Conservation (phyloP, 2,888 invertebrate genomes). For the Dynastes maya region DNA sequence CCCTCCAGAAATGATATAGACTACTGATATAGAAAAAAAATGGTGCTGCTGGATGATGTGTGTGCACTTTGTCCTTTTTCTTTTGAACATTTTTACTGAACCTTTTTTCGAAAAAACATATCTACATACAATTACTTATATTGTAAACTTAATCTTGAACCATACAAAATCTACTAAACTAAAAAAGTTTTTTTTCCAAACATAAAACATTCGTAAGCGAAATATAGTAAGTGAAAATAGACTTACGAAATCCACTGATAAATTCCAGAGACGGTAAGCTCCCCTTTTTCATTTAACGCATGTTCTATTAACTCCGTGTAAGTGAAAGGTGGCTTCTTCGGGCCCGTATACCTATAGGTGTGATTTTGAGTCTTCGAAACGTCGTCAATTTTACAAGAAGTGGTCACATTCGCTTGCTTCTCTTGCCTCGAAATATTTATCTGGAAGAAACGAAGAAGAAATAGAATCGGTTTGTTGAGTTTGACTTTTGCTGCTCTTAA, state of each 20-base stretch:
- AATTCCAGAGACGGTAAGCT: conserved; percentile 91
- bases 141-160: no score
- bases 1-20: no score
- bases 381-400: conserved; percentile 44
- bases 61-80: no score
- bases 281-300: conserved; percentile 88
- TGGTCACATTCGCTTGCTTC: conserved; percentile 39
- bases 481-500: no score
- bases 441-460: conserved; percentile 19
- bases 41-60: no score
- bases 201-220: conserved; percentile 12
- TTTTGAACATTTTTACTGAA: no score
- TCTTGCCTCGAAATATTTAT: conserved; percentile 42
- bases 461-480: no score
- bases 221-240: conserved; percentile 18
- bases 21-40: no score
- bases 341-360: conserved; percentile 69
- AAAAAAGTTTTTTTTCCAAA: no score
- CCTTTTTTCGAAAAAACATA: no score
- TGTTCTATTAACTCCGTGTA: conserved; percentile 93
- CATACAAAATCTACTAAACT: no score
- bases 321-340: conserved; percentile 90
- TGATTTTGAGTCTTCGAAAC: conserved; percentile 43
- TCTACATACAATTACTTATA: no score
- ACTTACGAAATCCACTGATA: conserved; percentile 97